Evolutionary conservation across 1,140 invertebrate genomes (phyloP), one percentile per base, ranked within the genome.

Genomic region (Ceratina australensis): DNA sequence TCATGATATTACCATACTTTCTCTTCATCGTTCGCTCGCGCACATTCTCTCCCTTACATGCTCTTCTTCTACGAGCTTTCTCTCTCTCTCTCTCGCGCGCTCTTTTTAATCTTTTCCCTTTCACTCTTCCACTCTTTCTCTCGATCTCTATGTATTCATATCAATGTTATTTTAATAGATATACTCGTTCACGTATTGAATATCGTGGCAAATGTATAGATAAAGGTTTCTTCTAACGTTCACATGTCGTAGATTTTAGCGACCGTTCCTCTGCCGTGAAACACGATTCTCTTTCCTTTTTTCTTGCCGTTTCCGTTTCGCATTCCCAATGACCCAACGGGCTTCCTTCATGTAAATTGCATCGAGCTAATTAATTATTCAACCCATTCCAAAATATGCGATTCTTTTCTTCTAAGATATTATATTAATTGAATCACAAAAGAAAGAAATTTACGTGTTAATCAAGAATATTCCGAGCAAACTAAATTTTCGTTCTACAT

Each of bases 1-100:
- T 92, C 84, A 91, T 91, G 90, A 91, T 92, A 91, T 91, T 87
- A 87, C 64, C 82, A 83, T 87, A 88, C 85, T 86, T 77, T 87
- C 86, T 87, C 80, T 83, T 82, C 88, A 80, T 72, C 54, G 49
- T 83, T 82, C 80, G 86, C 82, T 87, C 85, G 76, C 79, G 80
- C 81, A 59, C 71, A 59, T 77, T 87, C 79, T 87, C 79, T 82
- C 83, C 87, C 82, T 78, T 82, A 80, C 82, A 87, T 71, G 80
- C 87, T 80, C 72, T 82, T 79, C 81, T 79, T 66, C 65, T 67
- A 67, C 65, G 65, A 50, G 65, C 47, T 67, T 22, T 66, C 47
- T 66, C 64, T 66, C 64, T 22, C 28, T 86, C 47, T 66, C 64
- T 66, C 64, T 22, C 28, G 85, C 85, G 33, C 33, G 33, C 33